Conservation (phyloP, 2,113 vertebrate species). For the Brienomyrus brachyistius region DNA sequence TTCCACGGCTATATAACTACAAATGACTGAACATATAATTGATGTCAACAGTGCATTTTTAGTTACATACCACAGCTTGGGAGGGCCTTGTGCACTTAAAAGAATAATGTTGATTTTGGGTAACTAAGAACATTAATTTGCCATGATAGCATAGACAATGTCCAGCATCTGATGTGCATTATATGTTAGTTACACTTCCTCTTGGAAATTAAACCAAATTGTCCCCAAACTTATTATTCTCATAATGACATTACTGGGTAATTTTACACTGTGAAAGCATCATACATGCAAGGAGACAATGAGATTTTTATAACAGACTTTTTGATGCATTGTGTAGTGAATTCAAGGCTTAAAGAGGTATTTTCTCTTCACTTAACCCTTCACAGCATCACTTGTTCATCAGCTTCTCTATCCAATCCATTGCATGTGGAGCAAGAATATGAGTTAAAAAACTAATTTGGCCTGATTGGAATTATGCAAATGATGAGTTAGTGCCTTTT, state of each 20-base stretch:
- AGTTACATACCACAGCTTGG: background rate
- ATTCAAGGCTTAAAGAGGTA: background rate
- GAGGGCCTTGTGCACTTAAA: background rate
- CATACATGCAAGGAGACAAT: background rate
- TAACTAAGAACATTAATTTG: background rate
- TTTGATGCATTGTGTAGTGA: background rate
- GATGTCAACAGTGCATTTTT: background rate
- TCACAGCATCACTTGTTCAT: background rate
- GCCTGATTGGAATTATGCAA: slow-evolving; percentile 18
- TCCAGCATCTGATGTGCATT: background rate
- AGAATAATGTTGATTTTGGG: background rate
- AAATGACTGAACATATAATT: background rate
- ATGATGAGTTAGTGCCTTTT: slow-evolving; percentile 8
- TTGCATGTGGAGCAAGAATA: background rate
- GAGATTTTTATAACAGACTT: background rate
- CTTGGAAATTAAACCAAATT: background rate
- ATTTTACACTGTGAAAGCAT: background rate
- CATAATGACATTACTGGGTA: background rate
- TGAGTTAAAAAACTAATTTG: slow-evolving; percentile 6
- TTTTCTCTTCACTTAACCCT: background rate
- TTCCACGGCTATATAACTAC: background rate
- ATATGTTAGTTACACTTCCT: background rate
- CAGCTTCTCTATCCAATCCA: background rate
- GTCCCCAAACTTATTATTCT: background rate
- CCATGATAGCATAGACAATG: background rate